These are phyloP conservation scores for Cepaea hortensis DNA, from an alignment of 2,888 invertebrate species.

Conservation along the genomic window DNA sequence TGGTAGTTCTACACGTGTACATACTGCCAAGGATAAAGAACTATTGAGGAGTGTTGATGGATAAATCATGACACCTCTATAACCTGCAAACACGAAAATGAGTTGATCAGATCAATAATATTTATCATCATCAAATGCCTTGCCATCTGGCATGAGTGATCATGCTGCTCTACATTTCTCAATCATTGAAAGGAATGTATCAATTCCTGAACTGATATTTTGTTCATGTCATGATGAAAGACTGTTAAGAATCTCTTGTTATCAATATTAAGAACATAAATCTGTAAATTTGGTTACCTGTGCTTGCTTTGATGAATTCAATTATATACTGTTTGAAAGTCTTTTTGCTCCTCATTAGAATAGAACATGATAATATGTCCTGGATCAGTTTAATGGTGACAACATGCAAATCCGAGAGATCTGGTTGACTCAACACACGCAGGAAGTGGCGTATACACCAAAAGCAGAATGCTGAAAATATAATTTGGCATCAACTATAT, in stretches of 20 bases:
- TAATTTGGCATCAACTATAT: background rate
- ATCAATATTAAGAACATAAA: background rate
- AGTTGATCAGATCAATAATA: too few relatives aligned
- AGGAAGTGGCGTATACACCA: constrained; percentile 65
- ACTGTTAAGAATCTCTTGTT: background rate
- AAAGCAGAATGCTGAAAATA: constrained; percentile 61
- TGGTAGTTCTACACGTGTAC: too few relatives aligned
- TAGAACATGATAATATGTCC: constrained; percentile 55
- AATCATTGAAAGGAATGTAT: too few relatives aligned
- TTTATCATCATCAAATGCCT: too few relatives aligned
- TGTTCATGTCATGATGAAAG: too few relatives aligned
- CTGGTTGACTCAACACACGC: constrained; percentile 58
- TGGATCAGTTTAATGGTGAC: constrained; percentile 57
- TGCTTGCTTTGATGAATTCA: constrained; percentile 56
- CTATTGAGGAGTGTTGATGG: too few relatives aligned
- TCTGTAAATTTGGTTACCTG: constrained; percentile 53
- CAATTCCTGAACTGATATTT: too few relatives aligned
- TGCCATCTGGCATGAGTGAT: too few relatives aligned
- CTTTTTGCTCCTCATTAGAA: constrained; percentile 56
- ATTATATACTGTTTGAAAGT: constrained; percentile 57
- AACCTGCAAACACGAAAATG: too few relatives aligned
- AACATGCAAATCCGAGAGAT: constrained; percentile 57
- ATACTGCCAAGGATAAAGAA: too few relatives aligned
- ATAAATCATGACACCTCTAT: too few relatives aligned
- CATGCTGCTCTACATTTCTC: too few relatives aligned